Percentiles rank a stretch among this genome's conserved stretches.
These are phyloP conservation scores for Myocastor coypus DNA, from an alignment of 2,113 vertebrate species.

Conservation along the genomic window DNA sequence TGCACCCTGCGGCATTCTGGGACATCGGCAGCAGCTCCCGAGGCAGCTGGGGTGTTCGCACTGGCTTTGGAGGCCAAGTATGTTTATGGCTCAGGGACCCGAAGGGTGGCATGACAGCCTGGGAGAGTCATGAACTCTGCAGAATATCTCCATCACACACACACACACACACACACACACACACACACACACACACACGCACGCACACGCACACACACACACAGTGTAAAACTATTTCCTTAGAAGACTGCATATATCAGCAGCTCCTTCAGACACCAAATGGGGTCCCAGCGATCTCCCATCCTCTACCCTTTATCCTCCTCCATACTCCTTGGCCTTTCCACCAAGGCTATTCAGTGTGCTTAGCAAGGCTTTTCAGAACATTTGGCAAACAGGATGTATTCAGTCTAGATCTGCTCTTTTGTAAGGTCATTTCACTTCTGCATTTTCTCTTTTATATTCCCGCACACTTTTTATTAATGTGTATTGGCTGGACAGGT, in stretches of 20 bases:
- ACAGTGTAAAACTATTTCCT: neutral
- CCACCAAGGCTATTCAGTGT: neutral
- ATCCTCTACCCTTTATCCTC: neutral
- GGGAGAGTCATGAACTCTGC: neutral
- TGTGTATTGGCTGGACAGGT: neutral
- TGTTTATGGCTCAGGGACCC: slow-evolving; percentile 79
- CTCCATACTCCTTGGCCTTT: neutral
- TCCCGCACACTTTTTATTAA: neutral
- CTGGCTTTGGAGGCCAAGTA: slow-evolving; percentile 99
- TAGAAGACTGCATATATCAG: neutral
- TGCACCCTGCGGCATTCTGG: slow-evolving; percentile 98
- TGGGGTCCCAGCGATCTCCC: neutral
- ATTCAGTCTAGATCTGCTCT: neutral
- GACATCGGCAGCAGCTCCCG: slow-evolving; percentile 97
- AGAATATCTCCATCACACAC: neutral
- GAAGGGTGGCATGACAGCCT: neutral
- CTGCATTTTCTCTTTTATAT: neutral
- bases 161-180: neutral
- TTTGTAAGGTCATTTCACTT: neutral
- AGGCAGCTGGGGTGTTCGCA: slow-evolving; percentile 98
- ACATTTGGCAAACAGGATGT: neutral
- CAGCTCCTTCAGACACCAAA: neutral
- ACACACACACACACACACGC: neutral
- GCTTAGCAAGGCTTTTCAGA: neutral
- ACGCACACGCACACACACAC: neutral